A percentile compares a stretch with the other conserved stretches of the same genome.
Conservation (phyloP, 2,888 invertebrate genomes). For the Drosophila koepferae region DNA sequence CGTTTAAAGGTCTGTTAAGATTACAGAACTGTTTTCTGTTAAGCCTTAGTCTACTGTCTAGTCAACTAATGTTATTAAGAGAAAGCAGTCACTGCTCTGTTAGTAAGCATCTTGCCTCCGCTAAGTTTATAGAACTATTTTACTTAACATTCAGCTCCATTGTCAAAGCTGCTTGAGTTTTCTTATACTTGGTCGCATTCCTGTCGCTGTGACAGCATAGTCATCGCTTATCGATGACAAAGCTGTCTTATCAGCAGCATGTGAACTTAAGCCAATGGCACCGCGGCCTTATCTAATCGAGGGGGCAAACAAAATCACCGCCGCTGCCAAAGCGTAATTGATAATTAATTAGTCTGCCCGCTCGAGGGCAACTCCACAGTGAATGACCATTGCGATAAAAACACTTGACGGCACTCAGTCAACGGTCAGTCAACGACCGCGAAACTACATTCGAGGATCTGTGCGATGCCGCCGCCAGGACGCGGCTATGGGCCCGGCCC, state of each 20-base stretch:
- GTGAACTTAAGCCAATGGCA: conserved; percentile 26
- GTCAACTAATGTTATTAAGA: no score
- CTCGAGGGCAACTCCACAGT: conserved; percentile 34
- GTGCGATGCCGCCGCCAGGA: conserved; percentile 62
- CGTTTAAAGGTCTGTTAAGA: not conserved
- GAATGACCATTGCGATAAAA: conserved; percentile 43
- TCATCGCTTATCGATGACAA: conserved; percentile 43
- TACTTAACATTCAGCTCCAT: not conserved
- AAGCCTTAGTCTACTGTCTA: not conserved
- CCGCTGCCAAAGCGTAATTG: conserved; percentile 55
- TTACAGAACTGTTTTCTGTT: not conserved
- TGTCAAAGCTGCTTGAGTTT: not conserved
- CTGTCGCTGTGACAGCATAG: conserved; percentile 4
- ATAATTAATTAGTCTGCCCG: conserved; percentile 66
- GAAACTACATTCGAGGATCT: conserved; percentile 12
- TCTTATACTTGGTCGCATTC: conserved; percentile 8
- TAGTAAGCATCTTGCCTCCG: not conserved
- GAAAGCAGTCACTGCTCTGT: not conserved
- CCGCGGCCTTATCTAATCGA: conserved; percentile 53
- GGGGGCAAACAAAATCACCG: conserved; percentile 57
- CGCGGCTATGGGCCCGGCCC: conserved; percentile 36
- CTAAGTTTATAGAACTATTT: not conserved
- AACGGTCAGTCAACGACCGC: conserved; percentile 27
- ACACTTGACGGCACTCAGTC: conserved; percentile 50
- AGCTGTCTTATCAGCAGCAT: conserved; percentile 33